Percentiles rank a stretch among this genome's conserved stretches.
These are phyloP conservation scores for Scaptomyza caliginosa DNA, from an alignment of 2,888 invertebrate genomes.

Conservation along the genomic window DNA sequence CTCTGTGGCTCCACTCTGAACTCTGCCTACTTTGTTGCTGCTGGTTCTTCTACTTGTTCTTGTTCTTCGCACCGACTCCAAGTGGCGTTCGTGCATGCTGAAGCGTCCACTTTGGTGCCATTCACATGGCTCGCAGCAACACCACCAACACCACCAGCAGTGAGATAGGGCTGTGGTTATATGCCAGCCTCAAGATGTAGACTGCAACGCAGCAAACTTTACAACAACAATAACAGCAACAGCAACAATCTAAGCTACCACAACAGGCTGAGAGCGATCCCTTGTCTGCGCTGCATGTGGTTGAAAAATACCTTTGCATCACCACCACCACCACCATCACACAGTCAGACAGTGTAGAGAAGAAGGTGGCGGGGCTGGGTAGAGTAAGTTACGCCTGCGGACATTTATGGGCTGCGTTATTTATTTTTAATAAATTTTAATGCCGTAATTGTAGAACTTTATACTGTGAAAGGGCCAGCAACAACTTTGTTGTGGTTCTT, in stretches of 20 bases:
- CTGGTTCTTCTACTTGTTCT: too few species aligned
- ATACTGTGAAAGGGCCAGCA: conserved; percentile 20
- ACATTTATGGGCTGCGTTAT: conserved; percentile 50
- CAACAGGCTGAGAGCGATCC: conserved; percentile 32
- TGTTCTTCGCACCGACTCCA: conserved; percentile 41
- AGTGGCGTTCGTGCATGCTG: conserved; percentile 78
- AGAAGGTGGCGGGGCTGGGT: neutral
- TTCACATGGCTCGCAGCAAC: conserved; percentile 56
- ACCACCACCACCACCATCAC: neutral
- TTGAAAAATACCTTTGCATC: conserved; percentile 45
- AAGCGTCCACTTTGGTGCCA: conserved; percentile 79
- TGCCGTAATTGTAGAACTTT: conserved; percentile 71
- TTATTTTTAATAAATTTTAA: conserved; percentile 75
- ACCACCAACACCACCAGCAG: neutral
- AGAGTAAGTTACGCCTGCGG: conserved; percentile 4
- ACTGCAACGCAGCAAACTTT: conserved; percentile 23
- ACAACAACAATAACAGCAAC: conserved; percentile 12
- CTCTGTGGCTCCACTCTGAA: too few species aligned
- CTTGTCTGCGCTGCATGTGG: conserved; percentile 42
- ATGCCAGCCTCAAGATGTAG: conserved; percentile 48
- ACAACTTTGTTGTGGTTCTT: conserved; percentile 1
- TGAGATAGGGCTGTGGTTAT: conserved; percentile 50
- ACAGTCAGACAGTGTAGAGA: conserved; percentile 2
- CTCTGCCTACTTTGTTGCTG: neutral
- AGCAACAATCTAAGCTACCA: conserved; percentile 27